phyloP scores from a whole-genome alignment of 2,113 vertebrate genomes.

The Heterotilapia buettikoferi region DNA sequence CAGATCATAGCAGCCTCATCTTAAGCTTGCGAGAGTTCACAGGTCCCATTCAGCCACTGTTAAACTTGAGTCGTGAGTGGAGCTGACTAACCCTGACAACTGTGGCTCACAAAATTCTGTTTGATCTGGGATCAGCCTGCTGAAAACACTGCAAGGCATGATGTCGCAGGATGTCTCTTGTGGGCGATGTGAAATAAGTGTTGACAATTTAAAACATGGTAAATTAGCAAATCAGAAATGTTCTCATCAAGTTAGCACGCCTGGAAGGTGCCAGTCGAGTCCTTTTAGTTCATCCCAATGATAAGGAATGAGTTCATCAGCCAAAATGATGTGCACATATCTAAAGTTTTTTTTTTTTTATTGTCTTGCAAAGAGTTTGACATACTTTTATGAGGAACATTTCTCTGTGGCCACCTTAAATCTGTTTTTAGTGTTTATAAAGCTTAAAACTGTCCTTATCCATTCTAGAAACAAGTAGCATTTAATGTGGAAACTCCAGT shows the following conservation, averaged over 20 bases:
- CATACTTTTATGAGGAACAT: background rate
- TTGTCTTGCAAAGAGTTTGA: background rate
- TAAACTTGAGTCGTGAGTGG: background rate
- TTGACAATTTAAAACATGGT: background rate
- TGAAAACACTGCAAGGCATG: background rate
- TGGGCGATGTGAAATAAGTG: background rate
- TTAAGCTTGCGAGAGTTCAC: background rate
- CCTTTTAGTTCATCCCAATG: background rate
- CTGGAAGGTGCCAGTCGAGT: background rate
- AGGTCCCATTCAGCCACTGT: background rate
- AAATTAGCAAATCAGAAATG: background rate
- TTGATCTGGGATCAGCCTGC: conserved; percentile 2
- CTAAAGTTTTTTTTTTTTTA: background rate
- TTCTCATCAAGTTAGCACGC: background rate
- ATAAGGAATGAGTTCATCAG: background rate
- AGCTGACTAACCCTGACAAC: background rate
- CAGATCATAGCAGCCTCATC: background rate
- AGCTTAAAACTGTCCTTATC: background rate
- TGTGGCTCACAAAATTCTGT: conserved; percentile 3
- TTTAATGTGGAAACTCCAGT: background rate
- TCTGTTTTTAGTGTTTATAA: background rate
- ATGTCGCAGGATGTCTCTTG: background rate
- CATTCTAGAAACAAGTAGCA: background rate
- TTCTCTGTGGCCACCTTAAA: background rate
- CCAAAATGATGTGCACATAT: background rate